Evolutionary conservation across 2,797 vertebrate genomes (phyloP), one percentile per base, ranked within the genome.

Genomic region (Triplophysa yarkandensis): DNA sequence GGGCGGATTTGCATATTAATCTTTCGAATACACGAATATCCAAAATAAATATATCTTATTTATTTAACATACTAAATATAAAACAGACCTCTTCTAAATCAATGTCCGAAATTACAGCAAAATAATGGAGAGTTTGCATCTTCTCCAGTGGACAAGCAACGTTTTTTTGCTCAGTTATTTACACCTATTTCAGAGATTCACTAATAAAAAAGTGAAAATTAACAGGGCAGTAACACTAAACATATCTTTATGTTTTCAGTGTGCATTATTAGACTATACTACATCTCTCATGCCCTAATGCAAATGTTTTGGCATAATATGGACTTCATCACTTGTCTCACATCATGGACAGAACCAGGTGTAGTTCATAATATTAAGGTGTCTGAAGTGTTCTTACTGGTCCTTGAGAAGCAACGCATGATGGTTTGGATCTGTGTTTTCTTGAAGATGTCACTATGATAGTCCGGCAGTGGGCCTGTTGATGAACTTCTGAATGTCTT

Each of bases 401-500:
- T 52, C 17, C 70, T 8, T 34, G 39, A 57, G n/a, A 4, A 19
- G 13, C 4, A 7, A 27, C 8, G n/a, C 19, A 58, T 16, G 62
- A 32, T 28, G 30, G 27, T 10, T 2, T 5, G 27, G 7, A 4
- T 30, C 84, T 88, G 85, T 55, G 83, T 14, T 60, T 13, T n/a
- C 48, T 14, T 57, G 36, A 34, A 78, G 16, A 79, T 81, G 32
- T 83, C 70, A 60, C 57, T 71, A 69, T 21, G 77, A 65, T 4
- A 57, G 69, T 23, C 81, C 80, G 16, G 48, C 4, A 5, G 25
- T 67, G 7, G 69, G 48, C 61, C 19, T 83, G 36, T 16, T 28
- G 32, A 89, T 77, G 48, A 94, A 92, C 23, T 82, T 82, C 65
- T 94, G 90, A 82, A 96, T 87, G 82, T 97, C 88, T 78, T 85